Evolutionary conservation across 2,888 invertebrate genomes (phyloP), one percentile per base, ranked within the genome.

Genomic region (Zygothrica quintamaculata): DNA sequence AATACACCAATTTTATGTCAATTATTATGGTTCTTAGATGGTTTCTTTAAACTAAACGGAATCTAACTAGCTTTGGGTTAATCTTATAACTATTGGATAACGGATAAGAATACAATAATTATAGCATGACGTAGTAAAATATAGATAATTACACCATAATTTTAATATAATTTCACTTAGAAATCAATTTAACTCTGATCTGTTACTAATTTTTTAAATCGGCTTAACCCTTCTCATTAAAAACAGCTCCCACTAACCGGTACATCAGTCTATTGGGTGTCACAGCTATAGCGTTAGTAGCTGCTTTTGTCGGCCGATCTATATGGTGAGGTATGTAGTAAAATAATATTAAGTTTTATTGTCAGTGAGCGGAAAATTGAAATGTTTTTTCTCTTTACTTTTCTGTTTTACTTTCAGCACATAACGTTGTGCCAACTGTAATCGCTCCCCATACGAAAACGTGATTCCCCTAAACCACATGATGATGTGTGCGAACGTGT

Each of bases 251-350:
- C 7, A 65, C 42, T 55, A 66, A 50, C 25, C 74, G 67, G 34
- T 25, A 79, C n/a, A 59, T 84, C 57, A 76, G 79, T 47, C 6
- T 84, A n/a, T 40, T 86, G 53, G 74, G 81, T 33, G 74, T 86
- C 39, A 73, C 84, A 26, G 77, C 74, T 4, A 56, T 85, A 16
- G 78, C 88, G 29, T 12, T 89, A 33, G 43, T 87, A n/a, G 78
- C 77, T 9, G 68, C 76, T 44, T 44, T 80, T 33, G 65, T 81
- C 12, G 86, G 87, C 50, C 74, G 77, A 50, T 68, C 75, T 43
- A 60, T 90, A 44, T 88, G 85, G 87, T 90, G 85, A 88, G 81
- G 89, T 90, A 44, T 78, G 86, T 57, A 22, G 3, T 22, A 22
- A 3, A 22, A 22, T 22, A 5, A 2, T 5, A 22, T 22, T 3